Percentiles rank a stretch among this genome's conserved stretches.
Evolutionary conservation across 2,888 invertebrate species (phyloP).

Genomic region (Liopterus haemorrhoidalis): DNA sequence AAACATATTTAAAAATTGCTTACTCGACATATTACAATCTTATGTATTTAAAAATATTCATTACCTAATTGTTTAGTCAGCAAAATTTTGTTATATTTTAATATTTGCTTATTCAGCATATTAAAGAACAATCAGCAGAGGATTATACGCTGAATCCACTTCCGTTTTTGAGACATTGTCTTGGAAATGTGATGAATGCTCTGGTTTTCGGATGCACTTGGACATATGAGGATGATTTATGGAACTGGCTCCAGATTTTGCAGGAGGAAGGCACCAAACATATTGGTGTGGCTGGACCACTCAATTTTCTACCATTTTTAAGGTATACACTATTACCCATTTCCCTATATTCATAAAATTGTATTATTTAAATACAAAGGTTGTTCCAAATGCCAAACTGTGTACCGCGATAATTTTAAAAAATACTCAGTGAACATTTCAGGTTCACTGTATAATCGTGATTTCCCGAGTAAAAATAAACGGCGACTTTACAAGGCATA

Average conservation of each 20-base stretch:
- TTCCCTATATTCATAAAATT: too few species aligned
- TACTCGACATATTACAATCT: conserved; percentile 1
- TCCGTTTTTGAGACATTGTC: conserved; percentile 56
- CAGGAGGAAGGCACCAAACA: conserved; percentile 80
- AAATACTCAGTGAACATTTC: too few species aligned
- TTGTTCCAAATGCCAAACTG: too few species aligned
- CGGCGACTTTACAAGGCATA: too few species aligned
- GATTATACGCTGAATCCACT: conserved; percentile 48
- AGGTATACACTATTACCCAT: too few species aligned
- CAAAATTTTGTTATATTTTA: too few species aligned
- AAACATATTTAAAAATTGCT: neutral
- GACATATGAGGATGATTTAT: conserved; percentile 61
- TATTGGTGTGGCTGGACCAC: conserved; percentile 74
- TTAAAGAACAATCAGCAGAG: conserved; percentile 23
- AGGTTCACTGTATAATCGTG: too few species aligned
- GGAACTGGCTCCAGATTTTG: conserved; percentile 69
- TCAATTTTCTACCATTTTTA: conserved; percentile 79
- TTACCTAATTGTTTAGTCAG: neutral
- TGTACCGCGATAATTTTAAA: too few species aligned
- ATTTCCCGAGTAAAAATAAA: too few species aligned
- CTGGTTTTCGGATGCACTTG: conserved; percentile 73
- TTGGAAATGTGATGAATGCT: conserved; percentile 72
- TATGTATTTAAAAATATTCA: neutral
- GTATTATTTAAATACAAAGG: too few species aligned
- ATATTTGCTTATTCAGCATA: conserved; percentile 23